Conservation (phyloP, 2,113 vertebrate species). For the Clupea harengus region DNA sequence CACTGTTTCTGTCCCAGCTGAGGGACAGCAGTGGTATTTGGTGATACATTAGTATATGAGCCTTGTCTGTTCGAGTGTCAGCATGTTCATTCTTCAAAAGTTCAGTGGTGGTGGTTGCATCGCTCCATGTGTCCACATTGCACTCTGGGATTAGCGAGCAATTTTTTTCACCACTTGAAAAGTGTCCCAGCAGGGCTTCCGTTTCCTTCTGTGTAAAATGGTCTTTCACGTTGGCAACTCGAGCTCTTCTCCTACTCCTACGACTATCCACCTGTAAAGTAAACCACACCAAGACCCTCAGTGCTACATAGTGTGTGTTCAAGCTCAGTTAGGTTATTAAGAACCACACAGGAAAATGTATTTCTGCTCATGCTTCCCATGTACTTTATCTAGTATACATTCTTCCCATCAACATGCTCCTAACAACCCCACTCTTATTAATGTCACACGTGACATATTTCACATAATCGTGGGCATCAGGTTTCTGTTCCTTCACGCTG, state of each 20-base stretch:
- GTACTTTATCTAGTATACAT: neutral
- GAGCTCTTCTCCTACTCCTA: slow-evolving; percentile 52
- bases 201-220: slow-evolving; percentile 44
- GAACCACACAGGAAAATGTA: neutral
- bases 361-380: neutral
- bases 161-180: slow-evolving; percentile 6
- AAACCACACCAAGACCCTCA: slow-evolving; percentile 39
- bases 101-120: neutral
- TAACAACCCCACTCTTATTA: slow-evolving; percentile 38
- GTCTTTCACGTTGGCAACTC: slow-evolving; percentile 54
- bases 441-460: slow-evolving; percentile 40
- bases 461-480: slow-evolving; percentile 47
- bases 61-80: slow-evolving; percentile 26
- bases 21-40: slow-evolving; percentile 64
- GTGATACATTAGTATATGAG: slow-evolving; percentile 58
- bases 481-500: slow-evolving; percentile 25
- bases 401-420: neutral
- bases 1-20: slow-evolving; percentile 58
- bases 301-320: neutral
- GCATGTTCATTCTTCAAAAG: neutral
- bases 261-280: slow-evolving; percentile 62
- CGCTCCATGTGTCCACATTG: neutral
- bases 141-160: neutral
- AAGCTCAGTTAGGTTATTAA: neutral
- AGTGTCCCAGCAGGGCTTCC: slow-evolving; percentile 36